Evolutionary conservation across 2,113 vertebrate species (phyloP).

Genomic region (Nothocercus nigrocapillus): DNA sequence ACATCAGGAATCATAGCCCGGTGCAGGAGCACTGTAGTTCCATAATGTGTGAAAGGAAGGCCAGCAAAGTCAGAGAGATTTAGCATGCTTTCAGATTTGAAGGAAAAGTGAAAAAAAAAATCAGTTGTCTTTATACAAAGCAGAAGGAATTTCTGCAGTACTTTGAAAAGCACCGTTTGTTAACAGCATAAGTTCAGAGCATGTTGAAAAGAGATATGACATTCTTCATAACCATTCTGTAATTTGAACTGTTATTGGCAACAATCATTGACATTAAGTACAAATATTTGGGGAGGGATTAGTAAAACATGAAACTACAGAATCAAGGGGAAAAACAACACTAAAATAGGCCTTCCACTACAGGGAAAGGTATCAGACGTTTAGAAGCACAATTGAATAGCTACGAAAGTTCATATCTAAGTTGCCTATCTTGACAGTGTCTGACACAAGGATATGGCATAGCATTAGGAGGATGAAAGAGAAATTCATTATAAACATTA

Average conservation of each 20-base stretch:
- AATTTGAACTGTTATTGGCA: neutral
- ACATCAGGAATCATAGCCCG: neutral
- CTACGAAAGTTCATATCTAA: neutral
- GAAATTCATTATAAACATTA: neutral
- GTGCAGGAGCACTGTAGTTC: neutral
- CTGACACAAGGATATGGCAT: neutral
- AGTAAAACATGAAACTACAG: neutral
- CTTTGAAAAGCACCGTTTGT: neutral
- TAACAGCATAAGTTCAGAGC: neutral
- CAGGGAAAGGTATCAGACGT: neutral
- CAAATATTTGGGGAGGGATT: neutral
- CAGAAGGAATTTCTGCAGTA: neutral
- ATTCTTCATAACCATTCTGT: neutral
- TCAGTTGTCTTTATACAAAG: neutral
- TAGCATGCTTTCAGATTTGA: neutral
- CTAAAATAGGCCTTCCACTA: neutral
- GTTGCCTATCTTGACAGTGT: neutral
- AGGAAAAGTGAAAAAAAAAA: neutral
- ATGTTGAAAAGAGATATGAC: neutral
- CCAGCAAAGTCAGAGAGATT: neutral
- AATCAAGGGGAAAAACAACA: fast-evolving
- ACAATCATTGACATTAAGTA: neutral
- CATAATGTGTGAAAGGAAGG: neutral
- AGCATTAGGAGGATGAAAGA: neutral
- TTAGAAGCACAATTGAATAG: neutral